phyloP scores from a whole-genome alignment of 2,797 vertebrate species.

The Lagothrix lagotricha region DNA sequence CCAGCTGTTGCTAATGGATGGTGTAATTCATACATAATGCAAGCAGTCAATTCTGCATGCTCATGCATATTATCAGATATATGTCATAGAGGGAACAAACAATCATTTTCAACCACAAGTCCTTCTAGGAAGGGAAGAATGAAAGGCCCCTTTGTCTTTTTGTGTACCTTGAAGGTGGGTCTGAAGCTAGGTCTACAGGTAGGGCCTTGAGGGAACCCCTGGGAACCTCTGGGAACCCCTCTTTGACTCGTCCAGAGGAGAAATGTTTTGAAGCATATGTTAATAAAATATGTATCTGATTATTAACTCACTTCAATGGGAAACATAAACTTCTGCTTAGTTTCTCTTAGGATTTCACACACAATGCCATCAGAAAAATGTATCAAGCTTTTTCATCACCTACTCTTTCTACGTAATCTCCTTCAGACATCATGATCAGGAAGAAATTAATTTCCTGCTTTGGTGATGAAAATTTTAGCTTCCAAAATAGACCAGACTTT shows the following conservation, averaged over 20 bases:
- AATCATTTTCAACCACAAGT: slow-evolving; percentile 47
- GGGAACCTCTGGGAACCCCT: neutral
- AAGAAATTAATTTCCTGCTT: slow-evolving; percentile 70
- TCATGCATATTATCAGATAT: slow-evolving; percentile 32
- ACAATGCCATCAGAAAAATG: neutral
- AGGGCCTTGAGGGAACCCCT: neutral
- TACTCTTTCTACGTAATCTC: slow-evolving; percentile 43
- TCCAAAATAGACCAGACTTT: slow-evolving; percentile 36
- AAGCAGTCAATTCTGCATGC: slow-evolving; percentile 56
- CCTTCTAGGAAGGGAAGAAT: slow-evolving; percentile 13
- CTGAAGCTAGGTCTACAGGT: neutral
- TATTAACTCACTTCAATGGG: neutral
- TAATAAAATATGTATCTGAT: slow-evolving; percentile 40
- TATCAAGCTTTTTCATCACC: slow-evolving; percentile 45
- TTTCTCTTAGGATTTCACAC: slow-evolving; percentile 38
- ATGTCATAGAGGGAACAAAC: slow-evolving; percentile 41
- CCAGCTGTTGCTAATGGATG: slow-evolving; percentile 50
- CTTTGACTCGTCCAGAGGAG: neutral
- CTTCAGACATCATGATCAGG: slow-evolving; percentile 26
- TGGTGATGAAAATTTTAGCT: slow-evolving; percentile 15
- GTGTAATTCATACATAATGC: slow-evolving; percentile 60
- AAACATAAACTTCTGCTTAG: neutral
- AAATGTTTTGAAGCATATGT: neutral
- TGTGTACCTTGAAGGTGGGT: slow-evolving; percentile 36
- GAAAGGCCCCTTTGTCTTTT: slow-evolving; percentile 66